A percentile compares a stretch with the other conserved stretches of the same genome.
phyloP scores from a whole-genome alignment of 2,888 invertebrate genomes.

The Tineola bisselliella region DNA sequence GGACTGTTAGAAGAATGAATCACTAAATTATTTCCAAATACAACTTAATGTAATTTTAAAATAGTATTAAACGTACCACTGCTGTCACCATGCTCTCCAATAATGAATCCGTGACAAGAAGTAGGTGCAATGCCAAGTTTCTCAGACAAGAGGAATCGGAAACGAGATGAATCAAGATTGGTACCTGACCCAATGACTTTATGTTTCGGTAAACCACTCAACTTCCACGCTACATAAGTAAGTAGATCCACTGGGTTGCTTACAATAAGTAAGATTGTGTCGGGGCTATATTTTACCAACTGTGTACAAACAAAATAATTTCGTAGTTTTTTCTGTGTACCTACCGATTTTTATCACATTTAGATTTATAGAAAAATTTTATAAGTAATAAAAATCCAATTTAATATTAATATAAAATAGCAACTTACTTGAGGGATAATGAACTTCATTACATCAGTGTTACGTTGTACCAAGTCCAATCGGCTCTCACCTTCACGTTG shows the following conservation, averaged over 20 bases:
- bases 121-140: conserved; percentile 82
- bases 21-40: conserved; percentile 18
- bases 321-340: conserved; percentile 8
- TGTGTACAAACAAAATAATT: conserved; percentile 28
- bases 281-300: conserved; percentile 84
- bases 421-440: conserved; percentile 76
- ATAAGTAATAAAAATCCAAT: no score
- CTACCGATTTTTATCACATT: not conserved
- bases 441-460: conserved; percentile 86
- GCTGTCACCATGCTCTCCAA: conserved; percentile 94
- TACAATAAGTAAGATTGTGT: conserved; percentile 85
- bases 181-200: conserved; percentile 93
- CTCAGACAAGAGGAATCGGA: conserved; percentile 88
- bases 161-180: conserved; percentile 91
- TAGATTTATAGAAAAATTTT: no score
- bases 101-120: conserved; percentile 91
- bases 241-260: conserved; percentile 94
- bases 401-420: not conserved
- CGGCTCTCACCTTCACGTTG: conserved; percentile 90
- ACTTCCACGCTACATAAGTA: conserved; percentile 94
- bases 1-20: conserved; percentile 64
- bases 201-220: conserved; percentile 88
- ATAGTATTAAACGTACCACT: conserved; percentile 68
- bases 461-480: conserved; percentile 88
- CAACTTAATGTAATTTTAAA: not conserved